Conservation (phyloP, 2,113 vertebrate genomes). For the Toxotes chatareus region DNA sequence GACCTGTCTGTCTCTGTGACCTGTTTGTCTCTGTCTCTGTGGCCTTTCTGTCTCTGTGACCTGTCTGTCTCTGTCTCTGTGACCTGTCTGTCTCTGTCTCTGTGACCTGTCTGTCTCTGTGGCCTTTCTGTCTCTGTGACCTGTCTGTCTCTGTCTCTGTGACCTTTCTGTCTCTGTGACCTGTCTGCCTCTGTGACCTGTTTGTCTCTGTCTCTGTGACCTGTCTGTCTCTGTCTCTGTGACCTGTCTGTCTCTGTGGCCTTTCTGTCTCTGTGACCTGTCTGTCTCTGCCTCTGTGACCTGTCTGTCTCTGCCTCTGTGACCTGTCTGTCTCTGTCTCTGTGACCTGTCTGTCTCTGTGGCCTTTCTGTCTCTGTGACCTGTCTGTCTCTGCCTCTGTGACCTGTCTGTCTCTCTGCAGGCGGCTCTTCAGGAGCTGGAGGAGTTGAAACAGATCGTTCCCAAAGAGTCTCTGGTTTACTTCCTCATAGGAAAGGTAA, state of each 20-base stretch:
- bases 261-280: neutral
- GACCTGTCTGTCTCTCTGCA: slow-evolving; percentile 65
- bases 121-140: neutral
- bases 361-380: neutral
- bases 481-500: slow-evolving; percentile 99
- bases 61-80: neutral
- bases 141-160: neutral
- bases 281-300: no score
- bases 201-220: neutral
- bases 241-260: no score
- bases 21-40: neutral
- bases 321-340: neutral
- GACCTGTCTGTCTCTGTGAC: neutral
- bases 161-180: neutral
- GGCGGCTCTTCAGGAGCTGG: slow-evolving; percentile 98
- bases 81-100: neutral
- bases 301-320: neutral
- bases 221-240: neutral
- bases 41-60: neutral
- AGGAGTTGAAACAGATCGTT: slow-evolving; percentile 98
- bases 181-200: no score
- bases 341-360: no score
- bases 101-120: no score
- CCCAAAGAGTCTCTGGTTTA: slow-evolving; percentile 99
- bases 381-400: neutral